Evolutionary conservation across 1,140 invertebrate genomes (phyloP).

Genomic region (Drosophila subpulchrella): DNA sequence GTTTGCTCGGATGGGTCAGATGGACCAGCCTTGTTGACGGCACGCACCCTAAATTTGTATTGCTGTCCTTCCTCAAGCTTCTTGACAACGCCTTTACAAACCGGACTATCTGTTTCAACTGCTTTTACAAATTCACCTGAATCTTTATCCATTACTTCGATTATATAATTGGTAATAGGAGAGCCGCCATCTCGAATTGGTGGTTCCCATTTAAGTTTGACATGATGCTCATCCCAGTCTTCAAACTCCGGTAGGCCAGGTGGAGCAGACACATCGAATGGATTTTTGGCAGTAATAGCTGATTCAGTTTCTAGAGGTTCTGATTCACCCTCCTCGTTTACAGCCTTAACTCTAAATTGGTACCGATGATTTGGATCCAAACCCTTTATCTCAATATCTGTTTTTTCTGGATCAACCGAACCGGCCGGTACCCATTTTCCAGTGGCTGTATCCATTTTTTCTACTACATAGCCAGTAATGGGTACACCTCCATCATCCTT

Average conservation of each 20-base stretch:
- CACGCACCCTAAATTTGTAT: conserved; percentile 97
- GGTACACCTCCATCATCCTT: conserved; percentile 98
- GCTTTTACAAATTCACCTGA: conserved; percentile 88
- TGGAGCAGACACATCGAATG: conserved; percentile 94
- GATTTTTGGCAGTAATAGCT: conserved; percentile 96
- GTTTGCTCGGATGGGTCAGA: conserved; percentile 98
- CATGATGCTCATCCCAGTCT: conserved; percentile 96
- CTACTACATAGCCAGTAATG: conserved; percentile 94
- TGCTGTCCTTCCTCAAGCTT: conserved; percentile 97
- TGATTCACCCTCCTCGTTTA: conserved; percentile 98
- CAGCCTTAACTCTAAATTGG: conserved; percentile 96
- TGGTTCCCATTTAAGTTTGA: conserved; percentile 97
- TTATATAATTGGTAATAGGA: conserved; percentile 97
- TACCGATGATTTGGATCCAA: conserved; percentile 97
- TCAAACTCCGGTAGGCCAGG: conserved; percentile 96
- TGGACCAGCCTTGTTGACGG: conserved; percentile 97
- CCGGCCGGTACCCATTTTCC: conserved; percentile 95
- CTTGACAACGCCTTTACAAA: conserved; percentile 92
- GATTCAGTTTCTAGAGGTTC: conserved; percentile 95
- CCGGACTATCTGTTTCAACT: conserved; percentile 91
- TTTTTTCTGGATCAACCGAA: conserved; percentile 94
- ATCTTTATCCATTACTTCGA: conserved; percentile 88
- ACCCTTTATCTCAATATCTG: conserved; percentile 93
- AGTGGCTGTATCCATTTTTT: conserved; percentile 95
- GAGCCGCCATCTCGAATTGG: conserved; percentile 98